Evolutionary conservation across 2,113 vertebrate genomes (phyloP), one percentile per base, ranked within the genome.

Genomic region (Maylandia zebra): DNA sequence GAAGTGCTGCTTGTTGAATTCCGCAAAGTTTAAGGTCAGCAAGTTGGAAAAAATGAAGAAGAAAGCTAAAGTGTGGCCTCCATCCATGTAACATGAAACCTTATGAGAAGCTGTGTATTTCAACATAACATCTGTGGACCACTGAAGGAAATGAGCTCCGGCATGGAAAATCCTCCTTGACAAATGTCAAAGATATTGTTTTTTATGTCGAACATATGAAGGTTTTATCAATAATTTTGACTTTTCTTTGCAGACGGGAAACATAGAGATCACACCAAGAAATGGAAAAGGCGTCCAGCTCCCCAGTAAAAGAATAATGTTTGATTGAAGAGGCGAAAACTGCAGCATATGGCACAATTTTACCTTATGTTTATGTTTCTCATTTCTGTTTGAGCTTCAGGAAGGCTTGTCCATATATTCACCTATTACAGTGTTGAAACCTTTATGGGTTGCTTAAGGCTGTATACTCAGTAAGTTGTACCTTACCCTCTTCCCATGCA

Each of bases 1-100:
- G 93, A 96, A 95, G 88, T 92, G 83, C 38, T 61, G 83, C 69
- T 48, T 2, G 85, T 91, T 82, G 41, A 85, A 88, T 91, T 91
- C 86, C 79, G 10, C 86, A 86, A 36, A 56, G n/a, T 48, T 74
- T 38, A 87, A 90, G 88, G 80, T 93, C 92, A 93, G 17, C 6
- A 5, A 30, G 19, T 14, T 41, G 22, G 82, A 89, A 88, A 86
- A 86, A 5, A 69, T 83, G 83, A 93, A 78, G 59, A 86, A 59
- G 48, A 87, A 90, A 93, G 27, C 69, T 90, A 76, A 95, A 89
- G 85, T 92, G 61, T 82, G 11, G 7, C 81, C 69, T 88, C 76
- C 16, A 57, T 78, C 4, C 11, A 74, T 3, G 9, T 32, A 81
- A 83, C 52, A 59, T 7, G 7, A 86, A 94, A 88, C 74, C 16